Evolutionary conservation across 2,797 vertebrate species (phyloP), one percentile per base, ranked within the genome.

Genomic region (Lacerta bilineata): DNA sequence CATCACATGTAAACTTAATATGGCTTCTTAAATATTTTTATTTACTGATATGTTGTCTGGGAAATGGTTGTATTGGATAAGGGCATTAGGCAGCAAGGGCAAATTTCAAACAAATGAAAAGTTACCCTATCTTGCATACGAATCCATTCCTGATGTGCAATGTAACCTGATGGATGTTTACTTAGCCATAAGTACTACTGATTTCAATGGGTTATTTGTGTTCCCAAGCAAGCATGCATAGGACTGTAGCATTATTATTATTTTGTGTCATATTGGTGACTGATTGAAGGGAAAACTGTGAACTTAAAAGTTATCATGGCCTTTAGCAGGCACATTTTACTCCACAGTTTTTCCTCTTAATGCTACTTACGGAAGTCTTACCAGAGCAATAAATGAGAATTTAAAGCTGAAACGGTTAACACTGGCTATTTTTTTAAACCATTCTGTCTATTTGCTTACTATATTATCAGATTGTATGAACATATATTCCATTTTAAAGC

Each of bases 271-370:
- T 55, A 15, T 55, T 55, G 13, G 50, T 55, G 50, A 55, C 50
- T 55, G 50, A 55, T 55, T 55, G 8, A 27, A 87, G 87, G 90
- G 71, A 74, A 86, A 91, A 85, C 8, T 86, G 91, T 75, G 88
- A 84, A 84, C 90, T 93, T 41, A 78, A 89, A 84, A 88, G 46
- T 91, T 80, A 92, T 77, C 68, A 76, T 7, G 11, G 61, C 36
- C 46, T 78, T 91, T 68, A 55, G 50, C 33, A 83, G 76, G 11
- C 84, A 91, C 64, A 59, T 59, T 83, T 89, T 82, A 89, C 64
- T 85, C 0, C 1, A 46, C 66, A 79, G 91, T 87, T 74, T 75
- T 80, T 90, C 80, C 50, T 77, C 61, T 87, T 91, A 84, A 29
- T 66, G 36, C 66, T 88, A 86, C 80, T 5, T 68, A 84, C 66